Percentiles rank a stretch among this genome's conserved stretches.
Conservation (phyloP, 2,888 invertebrate genomes). For the Athrips mouffetella region DNA sequence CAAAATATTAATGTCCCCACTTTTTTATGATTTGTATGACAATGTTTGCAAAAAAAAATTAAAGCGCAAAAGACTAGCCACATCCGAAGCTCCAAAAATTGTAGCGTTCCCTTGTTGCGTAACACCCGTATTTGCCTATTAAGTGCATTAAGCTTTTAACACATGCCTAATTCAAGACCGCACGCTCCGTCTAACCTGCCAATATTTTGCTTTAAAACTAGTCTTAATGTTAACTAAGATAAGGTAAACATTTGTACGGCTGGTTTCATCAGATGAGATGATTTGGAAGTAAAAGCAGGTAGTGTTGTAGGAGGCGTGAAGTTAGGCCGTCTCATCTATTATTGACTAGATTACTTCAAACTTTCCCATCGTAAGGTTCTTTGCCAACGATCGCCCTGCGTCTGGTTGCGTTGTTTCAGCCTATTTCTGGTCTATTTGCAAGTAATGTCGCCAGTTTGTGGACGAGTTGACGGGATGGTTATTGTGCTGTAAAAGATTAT, state of each 20-base stretch:
- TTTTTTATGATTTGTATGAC: no score
- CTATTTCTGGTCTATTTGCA: slow-evolving; percentile 24
- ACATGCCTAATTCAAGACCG: slow-evolving; percentile 68
- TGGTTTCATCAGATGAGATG: slow-evolving; percentile 36
- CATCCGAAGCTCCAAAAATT: neutral
- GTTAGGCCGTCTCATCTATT: slow-evolving; percentile 75
- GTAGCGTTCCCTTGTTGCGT: slow-evolving; percentile 29
- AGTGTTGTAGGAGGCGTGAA: slow-evolving; percentile 66
- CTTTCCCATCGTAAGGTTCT: slow-evolving; percentile 30
- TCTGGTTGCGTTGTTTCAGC: slow-evolving; percentile 27
- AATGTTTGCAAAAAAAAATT: no score
- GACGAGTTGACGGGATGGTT: slow-evolving; percentile 5
- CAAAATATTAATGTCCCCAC: no score
- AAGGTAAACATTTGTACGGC: neutral
- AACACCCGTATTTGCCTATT: slow-evolving; percentile 52
- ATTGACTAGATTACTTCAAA: slow-evolving; percentile 65
- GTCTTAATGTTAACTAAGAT: neutral
- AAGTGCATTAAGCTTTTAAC: slow-evolving; percentile 73
- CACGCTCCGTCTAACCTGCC: slow-evolving; percentile 26
- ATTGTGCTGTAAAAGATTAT: slow-evolving; percentile 13
- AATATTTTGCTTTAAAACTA: neutral
- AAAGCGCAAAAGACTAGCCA: no score
- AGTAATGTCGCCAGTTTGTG: slow-evolving; percentile 1
- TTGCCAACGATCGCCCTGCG: slow-evolving; percentile 25
- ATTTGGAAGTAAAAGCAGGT: slow-evolving; percentile 49